Conservation (phyloP, 2,113 vertebrate species). For the Tragelaphus buxtoni region DNA sequence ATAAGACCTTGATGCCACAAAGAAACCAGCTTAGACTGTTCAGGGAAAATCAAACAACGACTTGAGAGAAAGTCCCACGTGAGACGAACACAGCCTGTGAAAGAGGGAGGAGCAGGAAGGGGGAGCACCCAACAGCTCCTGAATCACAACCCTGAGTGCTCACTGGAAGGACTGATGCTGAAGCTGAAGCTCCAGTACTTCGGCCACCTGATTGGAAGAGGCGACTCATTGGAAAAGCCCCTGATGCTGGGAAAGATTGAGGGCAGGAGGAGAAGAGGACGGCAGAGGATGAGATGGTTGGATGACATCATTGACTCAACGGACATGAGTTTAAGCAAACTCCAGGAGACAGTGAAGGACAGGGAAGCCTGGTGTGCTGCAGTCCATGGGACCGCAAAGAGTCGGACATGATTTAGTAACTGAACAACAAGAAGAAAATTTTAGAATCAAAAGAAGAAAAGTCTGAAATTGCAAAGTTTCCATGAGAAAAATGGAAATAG, state of each 20-base stretch:
- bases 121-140: background rate
- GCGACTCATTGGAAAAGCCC: background rate
- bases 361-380: background rate
- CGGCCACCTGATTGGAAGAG: background rate
- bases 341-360: background rate
- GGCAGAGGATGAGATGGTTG: background rate
- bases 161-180: background rate
- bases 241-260: background rate
- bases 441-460: background rate
- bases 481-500: background rate
- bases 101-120: background rate
- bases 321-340: background rate
- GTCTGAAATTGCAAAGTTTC: background rate
- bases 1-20: background rate
- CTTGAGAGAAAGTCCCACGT: background rate
- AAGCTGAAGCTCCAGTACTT: background rate
- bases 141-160: background rate
- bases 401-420: background rate
- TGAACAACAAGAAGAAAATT: background rate
- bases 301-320: background rate
- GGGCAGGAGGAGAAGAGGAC: background rate
- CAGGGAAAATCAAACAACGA: background rate
- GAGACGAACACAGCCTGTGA: background rate
- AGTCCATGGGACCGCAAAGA: background rate
- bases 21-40: background rate